Conservation (phyloP, 2,797 vertebrate genomes). For the Paguma larvata region DNA sequence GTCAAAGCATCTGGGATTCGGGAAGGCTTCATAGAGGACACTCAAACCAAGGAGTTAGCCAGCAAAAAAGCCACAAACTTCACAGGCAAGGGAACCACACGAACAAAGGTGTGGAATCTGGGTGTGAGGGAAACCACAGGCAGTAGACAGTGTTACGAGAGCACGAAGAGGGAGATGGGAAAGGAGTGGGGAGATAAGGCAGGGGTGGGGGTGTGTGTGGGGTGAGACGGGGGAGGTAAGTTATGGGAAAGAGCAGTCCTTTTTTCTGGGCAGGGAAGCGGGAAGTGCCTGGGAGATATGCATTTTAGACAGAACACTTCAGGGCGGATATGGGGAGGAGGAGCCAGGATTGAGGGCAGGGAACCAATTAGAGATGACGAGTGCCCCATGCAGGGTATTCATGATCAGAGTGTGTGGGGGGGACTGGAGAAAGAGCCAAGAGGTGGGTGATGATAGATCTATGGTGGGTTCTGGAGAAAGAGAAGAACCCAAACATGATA, state of each 20-base stretch:
- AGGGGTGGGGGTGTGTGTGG: not conserved
- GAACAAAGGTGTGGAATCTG: conserved; percentile 57
- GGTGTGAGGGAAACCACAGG: not conserved
- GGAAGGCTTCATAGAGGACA: conserved; percentile 22
- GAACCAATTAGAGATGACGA: not conserved
- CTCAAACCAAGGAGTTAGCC: not conserved
- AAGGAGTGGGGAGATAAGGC: conserved; percentile 24
- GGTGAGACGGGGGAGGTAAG: not conserved
- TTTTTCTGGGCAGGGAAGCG: not conserved
- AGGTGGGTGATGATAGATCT: not conserved
- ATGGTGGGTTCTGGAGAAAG: not conserved
- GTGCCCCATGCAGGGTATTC: not conserved
- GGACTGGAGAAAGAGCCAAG: not conserved
- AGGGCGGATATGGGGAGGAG: not conserved
- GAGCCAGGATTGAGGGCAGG: not conserved
- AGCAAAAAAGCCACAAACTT: not conserved
- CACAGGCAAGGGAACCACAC: not conserved
- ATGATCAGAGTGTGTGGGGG: not conserved
- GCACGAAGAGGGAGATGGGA: not conserved
- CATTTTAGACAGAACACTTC: not conserved
- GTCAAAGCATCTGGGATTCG: not conserved
- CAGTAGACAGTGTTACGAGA: conserved; percentile 30
- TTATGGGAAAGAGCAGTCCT: not conserved
- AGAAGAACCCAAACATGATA: not conserved
- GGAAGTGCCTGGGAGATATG: not conserved